These are phyloP conservation scores for Uropetala carovei DNA, from an alignment of 2,888 invertebrate genomes.

Conservation along the genomic window DNA sequence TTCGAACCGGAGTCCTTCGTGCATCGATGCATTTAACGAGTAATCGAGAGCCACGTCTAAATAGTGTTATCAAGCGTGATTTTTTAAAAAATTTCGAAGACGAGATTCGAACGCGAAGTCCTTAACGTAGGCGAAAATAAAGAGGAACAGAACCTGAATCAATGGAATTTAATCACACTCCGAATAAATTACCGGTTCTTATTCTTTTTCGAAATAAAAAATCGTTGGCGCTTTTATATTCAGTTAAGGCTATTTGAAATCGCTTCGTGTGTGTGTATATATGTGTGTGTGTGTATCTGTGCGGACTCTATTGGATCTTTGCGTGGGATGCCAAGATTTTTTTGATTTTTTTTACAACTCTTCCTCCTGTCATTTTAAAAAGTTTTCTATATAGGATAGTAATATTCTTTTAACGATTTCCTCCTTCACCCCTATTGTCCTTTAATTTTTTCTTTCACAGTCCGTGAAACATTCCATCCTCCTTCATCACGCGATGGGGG, in stretches of 20 bases:
- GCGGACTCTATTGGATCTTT: not conserved
- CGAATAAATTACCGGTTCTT: not conserved
- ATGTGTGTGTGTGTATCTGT: not conserved
- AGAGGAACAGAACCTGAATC: not conserved
- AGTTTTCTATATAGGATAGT: not conserved
- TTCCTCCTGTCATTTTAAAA: not conserved
- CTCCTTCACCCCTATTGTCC: not conserved
- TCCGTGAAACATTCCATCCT: not conserved
- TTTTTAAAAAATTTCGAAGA: not conserved
- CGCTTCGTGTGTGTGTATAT: not conserved
- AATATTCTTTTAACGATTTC: not conserved
- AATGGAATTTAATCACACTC: not conserved
- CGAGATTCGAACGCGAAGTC: not conserved
- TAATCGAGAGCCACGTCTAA: too few species aligned
- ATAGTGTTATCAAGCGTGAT: not conserved
- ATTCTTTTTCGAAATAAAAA: not conserved
- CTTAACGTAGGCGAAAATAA: not conserved
- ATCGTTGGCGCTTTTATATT: not conserved
- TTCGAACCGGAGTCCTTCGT: too few species aligned
- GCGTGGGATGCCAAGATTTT: not conserved
- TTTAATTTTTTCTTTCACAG: not conserved
- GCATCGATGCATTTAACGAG: too few species aligned
- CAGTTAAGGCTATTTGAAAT: not conserved
- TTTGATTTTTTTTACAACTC: not conserved
- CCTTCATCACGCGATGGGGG: not conserved